phyloP scores from a whole-genome alignment of 2,888 invertebrate species.

The Eupithecia vulgata region DNA sequence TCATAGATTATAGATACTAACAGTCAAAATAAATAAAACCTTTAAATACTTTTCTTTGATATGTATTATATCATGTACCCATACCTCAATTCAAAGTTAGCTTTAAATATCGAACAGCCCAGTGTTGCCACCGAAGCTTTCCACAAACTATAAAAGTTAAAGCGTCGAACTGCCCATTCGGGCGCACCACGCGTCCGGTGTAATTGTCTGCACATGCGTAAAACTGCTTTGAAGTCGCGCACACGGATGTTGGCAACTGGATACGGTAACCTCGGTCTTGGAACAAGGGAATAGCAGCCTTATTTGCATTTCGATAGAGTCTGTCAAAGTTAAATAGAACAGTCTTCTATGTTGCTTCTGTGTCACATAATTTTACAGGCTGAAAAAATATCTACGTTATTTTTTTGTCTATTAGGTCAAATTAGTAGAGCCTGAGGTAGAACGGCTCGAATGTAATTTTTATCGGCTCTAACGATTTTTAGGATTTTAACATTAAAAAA shows the following conservation, averaged over 20 bases:
- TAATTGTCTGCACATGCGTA: conserved; percentile 69
- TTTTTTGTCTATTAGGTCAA: neutral
- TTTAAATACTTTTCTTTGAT: neutral
- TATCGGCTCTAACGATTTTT: too few relatives aligned
- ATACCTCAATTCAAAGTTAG: neutral
- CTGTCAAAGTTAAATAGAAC: neutral
- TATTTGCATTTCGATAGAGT: neutral
- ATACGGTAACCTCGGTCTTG: conserved; percentile 16
- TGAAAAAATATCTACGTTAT: neutral
- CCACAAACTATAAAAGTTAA: conserved; percentile 16
- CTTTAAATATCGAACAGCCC: conserved; percentile 5
- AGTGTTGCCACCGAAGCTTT: neutral
- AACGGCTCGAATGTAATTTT: too few relatives aligned
- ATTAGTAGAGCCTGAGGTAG: too few relatives aligned
- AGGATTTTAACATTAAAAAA: too few relatives aligned
- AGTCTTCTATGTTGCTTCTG: neutral
- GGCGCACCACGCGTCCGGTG: conserved; percentile 47
- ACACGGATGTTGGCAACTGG: conserved; percentile 30
- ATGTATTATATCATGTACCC: neutral
- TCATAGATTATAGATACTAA: too few relatives aligned
- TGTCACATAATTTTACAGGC: neutral
- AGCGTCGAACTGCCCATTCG: conserved; percentile 46
- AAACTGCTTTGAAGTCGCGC: conserved; percentile 60
- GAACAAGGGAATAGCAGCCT: conserved; percentile 3
- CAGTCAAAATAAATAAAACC: too few relatives aligned